Evolutionary conservation across 30 jellyfish, hydroid and myxozoan species (phyloP).

Genomic region (Cassiopea andromeda): DNA sequence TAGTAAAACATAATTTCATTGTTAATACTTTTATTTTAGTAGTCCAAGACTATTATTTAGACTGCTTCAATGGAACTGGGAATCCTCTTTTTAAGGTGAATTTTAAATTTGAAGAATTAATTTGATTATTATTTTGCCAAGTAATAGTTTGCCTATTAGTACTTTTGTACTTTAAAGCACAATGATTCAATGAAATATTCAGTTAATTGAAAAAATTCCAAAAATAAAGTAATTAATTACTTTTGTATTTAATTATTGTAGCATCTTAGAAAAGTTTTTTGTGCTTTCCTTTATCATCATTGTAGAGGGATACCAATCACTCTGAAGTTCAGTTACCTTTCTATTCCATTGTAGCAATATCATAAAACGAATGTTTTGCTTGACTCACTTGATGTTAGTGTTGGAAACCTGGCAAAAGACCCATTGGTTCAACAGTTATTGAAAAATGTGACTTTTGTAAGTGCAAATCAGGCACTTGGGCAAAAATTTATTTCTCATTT

Average conservation of each 20-base stretch:
- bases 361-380: not conserved
- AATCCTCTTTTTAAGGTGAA: slow-evolving; percentile 79
- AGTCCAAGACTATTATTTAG: slow-evolving; percentile 62
- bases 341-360: slow-evolving; percentile 1
- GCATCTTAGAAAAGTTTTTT: not conserved
- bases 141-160: no score
- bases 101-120: not conserved
- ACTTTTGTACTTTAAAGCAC: no score
- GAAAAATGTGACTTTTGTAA: slow-evolving; percentile 8
- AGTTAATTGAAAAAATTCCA: no score
- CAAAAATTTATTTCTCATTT: no score
- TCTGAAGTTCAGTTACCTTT: not conserved
- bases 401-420: not conserved
- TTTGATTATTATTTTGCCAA: no score
- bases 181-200: no score
- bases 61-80: slow-evolving; percentile 65
- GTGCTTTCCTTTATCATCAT: not conserved
- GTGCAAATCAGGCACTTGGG: not conserved
- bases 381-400: not conserved
- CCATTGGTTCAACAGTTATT: not conserved
- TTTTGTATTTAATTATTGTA: no score
- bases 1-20: not conserved
- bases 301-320: no score
- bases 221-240: no score
- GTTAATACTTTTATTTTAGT: slow-evolving; percentile 24